phyloP scores from a whole-genome alignment of 2,113 vertebrate species.

The Equus quagga region DNA sequence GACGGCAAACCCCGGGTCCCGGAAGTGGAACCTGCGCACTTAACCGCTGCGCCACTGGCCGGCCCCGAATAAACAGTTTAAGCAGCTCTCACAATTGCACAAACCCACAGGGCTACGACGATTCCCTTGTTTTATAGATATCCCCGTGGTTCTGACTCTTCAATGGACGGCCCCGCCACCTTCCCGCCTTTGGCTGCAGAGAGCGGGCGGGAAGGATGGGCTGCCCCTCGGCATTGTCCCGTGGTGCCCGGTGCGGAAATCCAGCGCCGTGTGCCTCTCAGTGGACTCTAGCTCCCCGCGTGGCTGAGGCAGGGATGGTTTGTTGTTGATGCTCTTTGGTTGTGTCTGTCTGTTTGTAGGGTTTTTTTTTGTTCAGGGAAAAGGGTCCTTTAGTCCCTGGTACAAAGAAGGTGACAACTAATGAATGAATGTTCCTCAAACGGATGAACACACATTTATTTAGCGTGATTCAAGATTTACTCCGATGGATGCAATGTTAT shows the following conservation, averaged over 20 bases:
- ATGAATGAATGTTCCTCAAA: not conserved
- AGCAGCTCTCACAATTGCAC: too few species aligned
- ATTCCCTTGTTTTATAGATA: fast-evolving
- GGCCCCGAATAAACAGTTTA: fast-evolving
- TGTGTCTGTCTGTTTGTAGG: too few species aligned
- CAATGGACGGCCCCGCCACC: fast-evolving
- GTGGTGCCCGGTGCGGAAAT: fast-evolving
- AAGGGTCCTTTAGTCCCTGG: not conserved
- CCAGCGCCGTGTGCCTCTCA: fast-evolving
- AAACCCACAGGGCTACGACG: not conserved
- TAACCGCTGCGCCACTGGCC: too few species aligned
- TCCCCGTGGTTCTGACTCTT: not conserved
- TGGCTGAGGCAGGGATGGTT: not conserved
- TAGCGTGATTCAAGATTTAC: not conserved
- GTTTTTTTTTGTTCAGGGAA: not conserved
- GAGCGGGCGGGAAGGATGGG: fast-evolving
- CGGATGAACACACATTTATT: not conserved
- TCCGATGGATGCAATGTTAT: fast-evolving
- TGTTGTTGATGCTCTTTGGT: not conserved
- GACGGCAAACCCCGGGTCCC: too few species aligned
- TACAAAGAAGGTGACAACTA: not conserved
- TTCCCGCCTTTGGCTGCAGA: not conserved
- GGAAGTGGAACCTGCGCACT: too few species aligned
- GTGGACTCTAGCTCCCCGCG: fast-evolving
- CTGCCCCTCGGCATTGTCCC: fast-evolving